Evolutionary conservation across 2,888 invertebrate species (phyloP), one percentile per base, ranked within the genome.

Genomic region (Latrodectus elegans): DNA sequence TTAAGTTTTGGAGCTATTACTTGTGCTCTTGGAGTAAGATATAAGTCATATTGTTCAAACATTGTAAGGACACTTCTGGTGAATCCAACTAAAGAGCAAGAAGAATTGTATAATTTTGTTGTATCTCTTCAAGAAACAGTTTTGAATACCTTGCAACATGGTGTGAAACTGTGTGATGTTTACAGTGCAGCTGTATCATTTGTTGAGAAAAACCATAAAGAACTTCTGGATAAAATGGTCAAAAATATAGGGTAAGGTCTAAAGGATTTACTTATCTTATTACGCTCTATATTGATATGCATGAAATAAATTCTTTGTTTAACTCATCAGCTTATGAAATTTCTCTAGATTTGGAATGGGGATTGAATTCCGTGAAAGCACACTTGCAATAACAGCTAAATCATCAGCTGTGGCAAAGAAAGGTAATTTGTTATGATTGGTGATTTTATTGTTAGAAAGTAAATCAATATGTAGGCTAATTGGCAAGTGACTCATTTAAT

Each of bases 31-130:
- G 99, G 99, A 8, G 96, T 96, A 4, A 94, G 99, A 84, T 99
- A 99, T 92, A 98, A 98, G 92, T 97, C 96, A 0, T 99, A 99
- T 92, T 99, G 99, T 92, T 98, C 99, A 0, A 99, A 99, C 92
- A 96, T 99, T 90, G 97, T 97, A 14, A 95, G 99, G 88, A 99
- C 99, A 15, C 94, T 99, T 90, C 93, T 99, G 91, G 98, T 99
- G 6, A 98, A 99, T 93, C 99, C 99, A 0, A 95, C 94, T 4
- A 94, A 94, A 82, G 92, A 93, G 84, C 93, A 95, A 90, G 95
- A 97, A 93, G 95, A 95, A 89, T 96, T 96, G 92, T 99, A 99
- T 92, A 97, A 97, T 92, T 97, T 98, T 91, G 93, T 99, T 64
- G 93, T 99, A 4, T 95, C 95, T 91, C 92, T 98, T 22, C 97